Percentiles rank a stretch among this genome's conserved stretches.
Evolutionary conservation across 2,888 invertebrate species (phyloP).

Genomic region (Amaurobius ferox): DNA sequence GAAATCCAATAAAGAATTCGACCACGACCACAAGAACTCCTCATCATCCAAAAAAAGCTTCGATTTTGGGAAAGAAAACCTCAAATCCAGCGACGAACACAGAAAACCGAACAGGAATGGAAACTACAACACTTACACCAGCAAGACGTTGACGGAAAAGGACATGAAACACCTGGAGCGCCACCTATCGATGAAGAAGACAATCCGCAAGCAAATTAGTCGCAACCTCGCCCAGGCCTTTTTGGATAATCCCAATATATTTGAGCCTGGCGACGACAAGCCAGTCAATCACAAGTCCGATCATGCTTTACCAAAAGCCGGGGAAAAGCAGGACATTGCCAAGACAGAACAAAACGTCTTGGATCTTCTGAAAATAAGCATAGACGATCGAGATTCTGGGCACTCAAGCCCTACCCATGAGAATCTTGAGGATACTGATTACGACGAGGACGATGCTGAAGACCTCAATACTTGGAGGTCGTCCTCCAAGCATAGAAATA

Average conservation of each 20-base stretch:
- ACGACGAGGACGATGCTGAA: constrained; percentile 23
- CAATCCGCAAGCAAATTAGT: constrained; percentile 90
- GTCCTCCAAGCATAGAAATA: constrained; percentile 37
- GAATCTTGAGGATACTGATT: constrained; percentile 26
- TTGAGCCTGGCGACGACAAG: constrained; percentile 47
- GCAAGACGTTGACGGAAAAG: constrained; percentile 73
- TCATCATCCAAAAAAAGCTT: constrained; percentile 25
- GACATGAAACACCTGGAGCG: constrained; percentile 85
- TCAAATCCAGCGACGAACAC: not conserved
- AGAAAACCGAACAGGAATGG: constrained; percentile 30
- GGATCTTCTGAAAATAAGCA: constrained; percentile 62
- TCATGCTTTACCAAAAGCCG: constrained; percentile 23
- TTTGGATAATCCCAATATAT: constrained; percentile 63
- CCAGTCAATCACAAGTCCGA: constrained; percentile 23
- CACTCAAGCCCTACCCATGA: constrained; percentile 69
- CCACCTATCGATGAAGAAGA: constrained; percentile 91
- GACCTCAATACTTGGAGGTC: constrained; percentile 24
- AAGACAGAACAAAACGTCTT: constrained; percentile 64
- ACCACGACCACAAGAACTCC: constrained; percentile 1
- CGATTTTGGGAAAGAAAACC: constrained; percentile 25
- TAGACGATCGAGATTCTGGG: constrained; percentile 67
- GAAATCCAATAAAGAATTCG: constrained; percentile 17
- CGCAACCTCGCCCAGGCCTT: constrained; percentile 84
- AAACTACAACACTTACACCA: constrained; percentile 61
- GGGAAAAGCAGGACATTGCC: not conserved